A percentile compares a stretch with the other conserved stretches of the same genome.
These are phyloP conservation scores for Trichomycterus rosablanca DNA, from an alignment of 2,113 vertebrate genomes.

Conservation along the genomic window DNA sequence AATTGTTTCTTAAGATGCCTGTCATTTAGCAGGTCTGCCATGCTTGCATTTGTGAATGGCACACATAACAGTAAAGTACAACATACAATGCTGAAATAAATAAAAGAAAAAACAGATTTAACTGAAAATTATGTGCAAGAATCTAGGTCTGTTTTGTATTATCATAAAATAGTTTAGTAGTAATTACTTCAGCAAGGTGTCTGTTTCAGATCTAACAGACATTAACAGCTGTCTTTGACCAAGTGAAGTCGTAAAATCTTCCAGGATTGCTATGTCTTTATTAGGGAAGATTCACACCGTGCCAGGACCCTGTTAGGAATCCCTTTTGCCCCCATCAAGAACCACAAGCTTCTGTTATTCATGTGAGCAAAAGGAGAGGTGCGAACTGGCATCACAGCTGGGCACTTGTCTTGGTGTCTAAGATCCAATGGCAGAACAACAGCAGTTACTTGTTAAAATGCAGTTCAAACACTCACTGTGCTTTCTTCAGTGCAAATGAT, in stretches of 20 bases:
- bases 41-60: too few species aligned
- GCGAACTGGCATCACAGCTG: background rate
- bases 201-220: too few species aligned
- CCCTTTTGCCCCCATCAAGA: background rate
- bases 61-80: too few species aligned
- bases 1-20: too few species aligned
- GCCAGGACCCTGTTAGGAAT: background rate
- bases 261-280: background rate
- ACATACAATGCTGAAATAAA: too few species aligned
- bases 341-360: background rate
- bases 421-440: background rate
- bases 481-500: too few species aligned
- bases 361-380: slow-evolving; percentile 11
- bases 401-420: background rate
- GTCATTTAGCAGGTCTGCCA: too few species aligned
- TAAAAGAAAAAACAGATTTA: too few species aligned
- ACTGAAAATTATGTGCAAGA: too few species aligned
- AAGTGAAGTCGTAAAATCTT: slow-evolving; percentile 7
- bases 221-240: background rate
- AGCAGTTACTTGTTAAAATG: background rate
- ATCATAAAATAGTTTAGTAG: too few species aligned
- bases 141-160: too few species aligned
- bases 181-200: too few species aligned
- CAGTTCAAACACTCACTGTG: background rate
- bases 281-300: slow-evolving; percentile 7